These are phyloP conservation scores for Gymnothorax javanicus DNA, from an alignment of 2,797 vertebrate species.

Conservation along the genomic window DNA sequence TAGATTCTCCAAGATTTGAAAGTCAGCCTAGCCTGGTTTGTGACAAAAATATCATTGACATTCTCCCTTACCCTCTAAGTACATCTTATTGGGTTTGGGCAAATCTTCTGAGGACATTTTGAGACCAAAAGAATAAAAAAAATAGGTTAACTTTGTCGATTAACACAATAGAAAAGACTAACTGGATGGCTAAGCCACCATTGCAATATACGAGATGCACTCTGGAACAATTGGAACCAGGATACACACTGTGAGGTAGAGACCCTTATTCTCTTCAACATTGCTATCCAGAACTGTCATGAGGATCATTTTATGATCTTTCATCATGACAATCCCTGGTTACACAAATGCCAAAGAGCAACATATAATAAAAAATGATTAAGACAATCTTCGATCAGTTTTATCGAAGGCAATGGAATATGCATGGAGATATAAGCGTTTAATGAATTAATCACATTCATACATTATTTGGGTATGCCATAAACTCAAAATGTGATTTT, in stretches of 20 bases:
- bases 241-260: not conserved
- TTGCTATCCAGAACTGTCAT: not conserved
- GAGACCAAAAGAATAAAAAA: not conserved
- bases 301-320: not conserved
- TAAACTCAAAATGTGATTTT: slow-evolving; percentile 61
- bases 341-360: slow-evolving; percentile 26
- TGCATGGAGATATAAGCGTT: slow-evolving; percentile 26
- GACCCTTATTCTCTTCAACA: not conserved
- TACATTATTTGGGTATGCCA: slow-evolving; percentile 59
- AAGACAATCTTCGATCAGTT: not conserved
- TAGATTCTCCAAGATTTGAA: not conserved
- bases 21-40: not conserved
- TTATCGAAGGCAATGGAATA: slow-evolving; percentile 30
- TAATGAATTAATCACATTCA: slow-evolving; percentile 38
- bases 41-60: not conserved
- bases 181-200: not conserved
- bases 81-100: not conserved
- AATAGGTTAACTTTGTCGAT: not conserved
- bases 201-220: slow-evolving; percentile 8
- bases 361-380: slow-evolving; percentile 33
- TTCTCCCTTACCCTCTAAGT: not conserved
- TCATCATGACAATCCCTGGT: slow-evolving; percentile 26
- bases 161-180: not conserved
- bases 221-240: not conserved
- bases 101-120: not conserved